A percentile compares a stretch with the other conserved stretches of the same genome.
Evolutionary conservation across 2,888 invertebrate genomes (phyloP).

Genomic region (Thymelicus acteon): DNA sequence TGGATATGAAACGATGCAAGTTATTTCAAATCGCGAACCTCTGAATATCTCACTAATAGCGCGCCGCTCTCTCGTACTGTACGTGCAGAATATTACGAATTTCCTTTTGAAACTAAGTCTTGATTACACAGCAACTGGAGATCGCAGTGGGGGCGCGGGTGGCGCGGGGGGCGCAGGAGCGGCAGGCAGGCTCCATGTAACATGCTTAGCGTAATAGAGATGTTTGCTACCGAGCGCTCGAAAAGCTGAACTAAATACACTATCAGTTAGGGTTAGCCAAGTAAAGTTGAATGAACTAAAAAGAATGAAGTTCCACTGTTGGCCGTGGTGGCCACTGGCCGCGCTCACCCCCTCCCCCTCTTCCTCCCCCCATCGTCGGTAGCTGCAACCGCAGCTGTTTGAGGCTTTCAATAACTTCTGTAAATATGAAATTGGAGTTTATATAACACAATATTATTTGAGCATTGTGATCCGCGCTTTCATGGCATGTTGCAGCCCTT

Average conservation of each 20-base stretch:
- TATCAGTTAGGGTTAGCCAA: too few species aligned
- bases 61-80: not conserved
- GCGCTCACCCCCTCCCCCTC: too few species aligned
- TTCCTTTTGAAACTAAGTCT: conserved; percentile 5
- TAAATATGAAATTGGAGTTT: not conserved
- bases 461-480: too few species aligned
- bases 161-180: too few species aligned
- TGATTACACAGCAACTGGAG: not conserved
- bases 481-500: too few species aligned
- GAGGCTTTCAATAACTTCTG: conserved; percentile 7
- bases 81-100: conserved; percentile 3
- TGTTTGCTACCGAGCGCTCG: not conserved
- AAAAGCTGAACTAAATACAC: too few species aligned
- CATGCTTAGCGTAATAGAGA: not conserved
- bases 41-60: not conserved
- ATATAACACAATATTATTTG: not conserved
- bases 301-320: too few species aligned
- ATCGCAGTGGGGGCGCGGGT: not conserved
- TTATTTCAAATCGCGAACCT: not conserved
- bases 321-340: too few species aligned
- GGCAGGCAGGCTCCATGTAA: too few species aligned
- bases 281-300: too few species aligned
- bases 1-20: not conserved
- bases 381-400: not conserved
- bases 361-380: too few species aligned